phyloP scores from a whole-genome alignment of 2,113 vertebrate species.

The Equus przewalskii region DNA sequence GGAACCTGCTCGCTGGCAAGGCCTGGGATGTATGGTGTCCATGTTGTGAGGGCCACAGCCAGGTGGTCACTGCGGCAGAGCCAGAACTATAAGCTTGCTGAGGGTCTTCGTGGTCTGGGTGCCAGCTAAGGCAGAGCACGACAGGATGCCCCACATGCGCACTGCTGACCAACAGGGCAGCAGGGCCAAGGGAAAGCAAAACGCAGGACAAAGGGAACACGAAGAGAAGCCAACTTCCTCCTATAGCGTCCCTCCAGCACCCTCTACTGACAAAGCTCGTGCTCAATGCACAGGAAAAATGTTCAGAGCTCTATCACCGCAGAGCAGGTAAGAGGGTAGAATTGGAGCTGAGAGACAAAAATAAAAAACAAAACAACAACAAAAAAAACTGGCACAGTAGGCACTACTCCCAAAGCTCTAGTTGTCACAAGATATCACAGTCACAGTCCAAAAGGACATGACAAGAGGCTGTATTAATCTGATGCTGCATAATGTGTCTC shows the following conservation, averaged over 20 bases:
- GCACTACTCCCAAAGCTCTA: not conserved
- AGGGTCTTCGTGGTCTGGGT: not conserved
- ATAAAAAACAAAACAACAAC: not conserved
- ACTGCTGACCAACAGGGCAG: not conserved
- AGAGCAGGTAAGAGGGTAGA: not conserved
- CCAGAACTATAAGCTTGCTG: not conserved
- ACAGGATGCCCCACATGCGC: not conserved
- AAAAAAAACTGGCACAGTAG: not conserved
- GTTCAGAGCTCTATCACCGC: not conserved
- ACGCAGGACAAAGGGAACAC: not conserved
- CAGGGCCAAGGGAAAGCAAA: not conserved
- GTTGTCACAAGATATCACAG: not conserved
- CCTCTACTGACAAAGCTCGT: slow-evolving; percentile 68
- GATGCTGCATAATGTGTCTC: not conserved
- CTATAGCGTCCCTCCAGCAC: slow-evolving; percentile 62
- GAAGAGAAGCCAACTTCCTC: not conserved
- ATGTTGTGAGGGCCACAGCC: not conserved
- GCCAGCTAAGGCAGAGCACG: not conserved
- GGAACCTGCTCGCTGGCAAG: not conserved
- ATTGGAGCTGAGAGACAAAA: not conserved
- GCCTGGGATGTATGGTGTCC: no score
- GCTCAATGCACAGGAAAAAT: not conserved
- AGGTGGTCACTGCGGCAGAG: not conserved
- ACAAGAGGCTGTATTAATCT: not conserved
- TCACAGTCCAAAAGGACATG: not conserved